phyloP scores from a whole-genome alignment of 2,888 invertebrate genomes.

The Barypeithes pellucidus region DNA sequence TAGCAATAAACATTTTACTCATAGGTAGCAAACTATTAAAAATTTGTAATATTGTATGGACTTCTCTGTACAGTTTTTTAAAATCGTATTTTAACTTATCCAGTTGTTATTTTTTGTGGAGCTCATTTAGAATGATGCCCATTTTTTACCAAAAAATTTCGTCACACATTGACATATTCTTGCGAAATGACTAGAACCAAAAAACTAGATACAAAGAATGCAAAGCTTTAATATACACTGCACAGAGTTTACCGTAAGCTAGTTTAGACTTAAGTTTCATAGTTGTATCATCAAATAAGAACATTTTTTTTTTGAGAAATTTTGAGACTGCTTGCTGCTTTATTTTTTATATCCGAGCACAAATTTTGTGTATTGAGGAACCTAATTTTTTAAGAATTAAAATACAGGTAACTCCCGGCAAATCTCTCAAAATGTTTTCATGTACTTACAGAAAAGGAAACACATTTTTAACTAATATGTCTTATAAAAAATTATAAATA shows the following conservation, averaged over 20 bases:
- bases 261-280: slow-evolving; percentile 8
- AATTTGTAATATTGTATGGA: not conserved
- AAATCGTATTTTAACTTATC: too few relatives aligned
- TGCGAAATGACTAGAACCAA: slow-evolving; percentile 11
- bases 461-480: too few relatives aligned
- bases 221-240: slow-evolving; percentile 55
- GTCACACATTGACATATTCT: not conserved
- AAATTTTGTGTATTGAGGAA: too few relatives aligned
- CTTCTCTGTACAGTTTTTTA: too few relatives aligned
- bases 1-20: slow-evolving; percentile 7
- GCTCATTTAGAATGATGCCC: not conserved
- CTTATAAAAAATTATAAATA: too few relatives aligned
- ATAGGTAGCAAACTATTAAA: not conserved
- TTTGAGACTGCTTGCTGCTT: too few relatives aligned
- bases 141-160: not conserved
- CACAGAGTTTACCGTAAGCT: slow-evolving; percentile 10
- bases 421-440: too few relatives aligned
- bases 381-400: too few relatives aligned
- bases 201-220: slow-evolving; percentile 54
- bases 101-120: too few relatives aligned
- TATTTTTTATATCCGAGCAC: too few relatives aligned
- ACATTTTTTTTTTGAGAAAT: not conserved
- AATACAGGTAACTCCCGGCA: too few relatives aligned
- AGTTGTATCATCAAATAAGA: not conserved
- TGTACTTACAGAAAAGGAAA: too few relatives aligned